These are phyloP conservation scores for Petromus typicus DNA, from an alignment of 2,113 vertebrate genomes.

Conservation along the genomic window DNA sequence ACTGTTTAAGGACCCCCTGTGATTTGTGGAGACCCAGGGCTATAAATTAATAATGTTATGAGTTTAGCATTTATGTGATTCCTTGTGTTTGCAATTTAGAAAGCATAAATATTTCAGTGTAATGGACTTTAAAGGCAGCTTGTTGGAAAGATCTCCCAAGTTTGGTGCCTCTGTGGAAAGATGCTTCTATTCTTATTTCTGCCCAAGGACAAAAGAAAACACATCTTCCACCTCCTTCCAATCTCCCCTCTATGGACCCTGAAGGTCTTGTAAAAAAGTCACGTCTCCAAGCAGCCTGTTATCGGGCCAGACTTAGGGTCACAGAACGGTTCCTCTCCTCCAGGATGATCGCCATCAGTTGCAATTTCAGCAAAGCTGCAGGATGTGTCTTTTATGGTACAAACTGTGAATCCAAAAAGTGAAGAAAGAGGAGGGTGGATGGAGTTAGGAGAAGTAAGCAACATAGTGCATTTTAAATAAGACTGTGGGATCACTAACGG, in stretches of 20 bases:
- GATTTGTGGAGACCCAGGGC: neutral
- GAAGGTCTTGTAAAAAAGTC: neutral
- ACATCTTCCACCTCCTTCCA: no score
- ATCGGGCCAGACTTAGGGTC: neutral
- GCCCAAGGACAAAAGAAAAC: neutral
- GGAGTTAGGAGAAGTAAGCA: neutral
- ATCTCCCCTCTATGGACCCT: no score
- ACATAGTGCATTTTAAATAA: neutral
- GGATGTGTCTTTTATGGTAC: neutral
- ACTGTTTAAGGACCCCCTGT: neutral
- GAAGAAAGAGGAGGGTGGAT: neutral
- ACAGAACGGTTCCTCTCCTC: neutral
- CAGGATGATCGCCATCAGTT: neutral
- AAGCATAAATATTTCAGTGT: conserved; percentile 63
- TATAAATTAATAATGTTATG: conserved; percentile 57
- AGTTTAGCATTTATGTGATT: conserved; percentile 48
- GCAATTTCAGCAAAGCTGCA: neutral
- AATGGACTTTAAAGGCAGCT: neutral
- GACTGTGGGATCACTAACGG: neutral
- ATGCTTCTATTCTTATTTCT: neutral
- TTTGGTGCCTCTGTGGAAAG: neutral
- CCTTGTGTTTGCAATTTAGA: neutral
- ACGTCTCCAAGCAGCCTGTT: neutral
- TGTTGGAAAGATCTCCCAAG: neutral
- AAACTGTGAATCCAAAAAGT: neutral